Evolutionary conservation across 1,140 invertebrate species (phyloP).

Genomic region (Nebria ingens): DNA sequence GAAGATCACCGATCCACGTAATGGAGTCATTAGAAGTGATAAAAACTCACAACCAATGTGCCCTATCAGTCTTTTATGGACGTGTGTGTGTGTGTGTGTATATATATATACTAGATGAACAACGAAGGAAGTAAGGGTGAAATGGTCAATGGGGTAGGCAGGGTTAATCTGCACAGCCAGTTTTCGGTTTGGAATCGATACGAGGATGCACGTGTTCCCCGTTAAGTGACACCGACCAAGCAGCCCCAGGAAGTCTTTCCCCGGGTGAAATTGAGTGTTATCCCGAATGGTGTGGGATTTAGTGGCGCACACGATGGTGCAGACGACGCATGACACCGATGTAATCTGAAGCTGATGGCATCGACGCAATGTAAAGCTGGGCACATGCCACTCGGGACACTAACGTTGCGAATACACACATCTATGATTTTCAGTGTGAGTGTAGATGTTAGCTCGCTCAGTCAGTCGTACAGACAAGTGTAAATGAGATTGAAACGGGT

Average conservation of each 20-base stretch:
- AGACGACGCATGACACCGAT: background rate
- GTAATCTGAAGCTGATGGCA: background rate
- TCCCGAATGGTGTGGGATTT: background rate
- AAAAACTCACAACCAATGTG: background rate
- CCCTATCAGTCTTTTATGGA: no score
- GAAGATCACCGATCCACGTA: background rate
- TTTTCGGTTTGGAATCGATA: background rate
- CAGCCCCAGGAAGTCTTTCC: background rate
- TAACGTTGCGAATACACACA: background rate
- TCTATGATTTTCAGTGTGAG: background rate
- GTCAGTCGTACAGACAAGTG: background rate
- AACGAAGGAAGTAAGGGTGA: background rate
- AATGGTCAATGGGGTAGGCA: background rate
- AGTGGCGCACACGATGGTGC: background rate
- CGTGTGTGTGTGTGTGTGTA: no score
- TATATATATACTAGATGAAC: background rate
- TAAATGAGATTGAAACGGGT: background rate
- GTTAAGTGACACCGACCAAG: background rate
- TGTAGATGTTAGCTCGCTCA: background rate
- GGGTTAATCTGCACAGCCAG: background rate
- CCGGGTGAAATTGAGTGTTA: background rate
- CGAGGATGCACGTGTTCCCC: background rate
- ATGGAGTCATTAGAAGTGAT: background rate
- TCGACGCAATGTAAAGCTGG: no score
- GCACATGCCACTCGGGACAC: background rate